Conservation (phyloP, 2,888 invertebrate genomes). For the Herminia tarsipennalis region DNA sequence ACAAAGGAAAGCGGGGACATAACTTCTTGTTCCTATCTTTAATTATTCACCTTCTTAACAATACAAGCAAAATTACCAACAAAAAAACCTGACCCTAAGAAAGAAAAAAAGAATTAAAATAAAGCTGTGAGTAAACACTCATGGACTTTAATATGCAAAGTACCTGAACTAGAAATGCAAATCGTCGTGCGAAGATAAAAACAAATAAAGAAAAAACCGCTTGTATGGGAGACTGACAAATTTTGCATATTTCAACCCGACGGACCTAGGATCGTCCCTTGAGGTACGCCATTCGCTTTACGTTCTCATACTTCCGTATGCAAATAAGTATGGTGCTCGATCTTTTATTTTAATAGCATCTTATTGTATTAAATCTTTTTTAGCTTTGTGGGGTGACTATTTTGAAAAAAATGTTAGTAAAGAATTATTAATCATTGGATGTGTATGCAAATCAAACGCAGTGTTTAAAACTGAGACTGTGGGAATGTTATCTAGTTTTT, state of each 20-base stretch:
- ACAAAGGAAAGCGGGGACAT: conserved; percentile 80
- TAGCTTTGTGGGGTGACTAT: conserved; percentile 65
- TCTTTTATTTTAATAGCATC: conserved; percentile 85
- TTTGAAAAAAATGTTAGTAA: conserved; percentile 60
- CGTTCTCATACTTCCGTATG: conserved; percentile 80
- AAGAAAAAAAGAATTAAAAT: conserved; percentile 74
- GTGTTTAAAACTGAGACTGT: conserved; percentile 59
- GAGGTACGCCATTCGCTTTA: conserved; percentile 52
- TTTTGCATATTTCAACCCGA: conserved; percentile 75
- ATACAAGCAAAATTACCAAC: conserved; percentile 61
- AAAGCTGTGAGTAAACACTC: conserved; percentile 79
- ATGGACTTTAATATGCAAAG: conserved; percentile 79
- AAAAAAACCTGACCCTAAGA: conserved; percentile 77
- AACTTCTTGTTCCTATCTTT: conserved; percentile 72
- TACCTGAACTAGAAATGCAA: conserved; percentile 81
- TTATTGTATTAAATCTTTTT: conserved; percentile 78
- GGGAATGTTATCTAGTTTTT: conserved; percentile 64
- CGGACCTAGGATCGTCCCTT: conserved; percentile 65
- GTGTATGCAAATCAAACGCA: conserved; percentile 74
- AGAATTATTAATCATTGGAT: conserved; percentile 78
- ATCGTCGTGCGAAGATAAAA: conserved; percentile 81
- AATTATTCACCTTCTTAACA: conserved; percentile 80
- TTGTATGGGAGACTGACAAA: conserved; percentile 78
- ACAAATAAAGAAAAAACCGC: conserved; percentile 82
- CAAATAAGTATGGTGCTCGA: conserved; percentile 76